Evolutionary conservation across 53 echinoderm and acorn worm species (phyloP).

Genomic region (Paracentrotus lividus): DNA sequence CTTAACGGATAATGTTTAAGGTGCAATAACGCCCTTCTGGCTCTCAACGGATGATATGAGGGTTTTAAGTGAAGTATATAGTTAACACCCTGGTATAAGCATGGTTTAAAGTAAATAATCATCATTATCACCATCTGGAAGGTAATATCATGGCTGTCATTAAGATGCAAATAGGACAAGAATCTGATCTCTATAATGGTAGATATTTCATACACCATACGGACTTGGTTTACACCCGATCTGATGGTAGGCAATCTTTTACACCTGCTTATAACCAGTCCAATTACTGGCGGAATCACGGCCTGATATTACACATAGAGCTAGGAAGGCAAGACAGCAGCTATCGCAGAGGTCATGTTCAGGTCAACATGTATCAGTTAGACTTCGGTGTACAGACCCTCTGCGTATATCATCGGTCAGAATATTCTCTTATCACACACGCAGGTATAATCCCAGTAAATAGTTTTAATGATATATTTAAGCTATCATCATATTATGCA

Average conservation of each 20-base stretch:
- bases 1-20: no score
- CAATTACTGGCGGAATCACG: constrained; percentile 24
- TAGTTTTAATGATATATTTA: no score
- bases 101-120: constrained; percentile 7
- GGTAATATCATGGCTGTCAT: neutral
- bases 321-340: neutral
- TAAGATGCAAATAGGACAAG: constrained; percentile 11
- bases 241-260: constrained; percentile 13
- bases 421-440: no score
- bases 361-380: neutral
- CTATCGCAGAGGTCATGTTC: neutral
- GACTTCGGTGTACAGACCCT: constrained; percentile 13
- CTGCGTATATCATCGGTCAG: no score
- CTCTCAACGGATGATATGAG: no score
- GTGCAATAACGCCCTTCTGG: no score
- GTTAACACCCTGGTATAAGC: neutral
- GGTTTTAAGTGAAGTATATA: neutral
- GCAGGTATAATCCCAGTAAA: no score
- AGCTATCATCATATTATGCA: no score
- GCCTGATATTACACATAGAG: constrained; percentile 14
- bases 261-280: constrained; percentile 26
- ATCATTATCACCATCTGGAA: neutral
- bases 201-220: neutral
- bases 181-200: constrained; percentile 27
- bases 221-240: constrained; percentile 5